phyloP scores from a whole-genome alignment of 2,797 vertebrate genomes.

The Salmo trutta region DNA sequence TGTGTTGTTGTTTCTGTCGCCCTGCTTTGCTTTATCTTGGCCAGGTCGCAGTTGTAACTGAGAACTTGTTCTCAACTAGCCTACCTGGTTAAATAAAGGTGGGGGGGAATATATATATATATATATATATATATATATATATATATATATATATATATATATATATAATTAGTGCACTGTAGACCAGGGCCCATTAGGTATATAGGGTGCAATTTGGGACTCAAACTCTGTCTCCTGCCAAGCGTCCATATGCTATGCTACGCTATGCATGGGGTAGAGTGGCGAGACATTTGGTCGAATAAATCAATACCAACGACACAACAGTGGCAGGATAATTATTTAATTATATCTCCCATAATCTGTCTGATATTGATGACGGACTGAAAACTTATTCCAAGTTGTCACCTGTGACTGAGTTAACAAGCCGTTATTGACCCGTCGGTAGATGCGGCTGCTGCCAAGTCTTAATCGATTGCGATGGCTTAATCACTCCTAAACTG shows the following conservation, averaged over 20 bases:
- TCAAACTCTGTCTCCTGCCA: background rate
- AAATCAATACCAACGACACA: constrained; percentile 50
- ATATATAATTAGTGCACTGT: too few species aligned
- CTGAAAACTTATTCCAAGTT: constrained; percentile 30
- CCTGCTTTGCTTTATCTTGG: too few species aligned
- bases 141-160: too few species aligned
- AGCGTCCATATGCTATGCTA: constrained; percentile 38
- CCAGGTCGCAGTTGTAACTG: too few species aligned
- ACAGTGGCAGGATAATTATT: constrained; percentile 1
- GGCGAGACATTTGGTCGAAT: constrained; percentile 8
- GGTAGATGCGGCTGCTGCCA: constrained; percentile 5
- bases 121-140: too few species aligned
- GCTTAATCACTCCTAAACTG: constrained; percentile 33
- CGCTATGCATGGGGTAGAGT: constrained; percentile 20
- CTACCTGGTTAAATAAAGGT: too few species aligned
- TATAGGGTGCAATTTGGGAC: too few species aligned
- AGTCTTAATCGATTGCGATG: constrained; percentile 40
- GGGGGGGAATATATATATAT: too few species aligned
- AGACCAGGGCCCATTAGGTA: too few species aligned
- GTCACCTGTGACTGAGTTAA: constrained; percentile 17
- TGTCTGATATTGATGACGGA: constrained; percentile 37
- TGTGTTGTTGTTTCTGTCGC: too few species aligned
- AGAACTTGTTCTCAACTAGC: too few species aligned
- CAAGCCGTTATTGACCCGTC: constrained; percentile 11
- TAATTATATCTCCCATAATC: constrained; percentile 49